Evolutionary conservation across 1,140 invertebrate species (phyloP).

Genomic region (Zaprionus nigranus): DNA sequence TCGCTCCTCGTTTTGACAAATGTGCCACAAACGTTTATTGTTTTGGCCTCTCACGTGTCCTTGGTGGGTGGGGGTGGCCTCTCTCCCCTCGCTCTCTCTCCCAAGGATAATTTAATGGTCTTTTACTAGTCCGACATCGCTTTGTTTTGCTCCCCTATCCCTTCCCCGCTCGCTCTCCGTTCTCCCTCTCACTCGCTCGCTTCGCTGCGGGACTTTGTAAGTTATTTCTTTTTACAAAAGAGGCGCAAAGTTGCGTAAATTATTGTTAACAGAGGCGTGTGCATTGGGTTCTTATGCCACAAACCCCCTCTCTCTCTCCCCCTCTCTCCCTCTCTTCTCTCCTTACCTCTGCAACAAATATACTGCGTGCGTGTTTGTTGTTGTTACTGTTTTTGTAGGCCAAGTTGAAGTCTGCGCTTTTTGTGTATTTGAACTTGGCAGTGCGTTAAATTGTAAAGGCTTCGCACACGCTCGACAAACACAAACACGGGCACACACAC

Average conservation of each 20-base stretch:
- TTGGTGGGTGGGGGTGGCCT: neutral
- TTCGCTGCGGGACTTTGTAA: conserved; percentile 63
- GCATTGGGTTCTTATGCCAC: conserved; percentile 38
- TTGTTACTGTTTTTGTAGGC: conserved; percentile 46
- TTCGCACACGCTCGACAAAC: conserved; percentile 40
- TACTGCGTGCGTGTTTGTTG: conserved; percentile 17
- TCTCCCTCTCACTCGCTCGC: neutral
- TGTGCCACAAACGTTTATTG: conserved; percentile 72
- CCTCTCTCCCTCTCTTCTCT: neutral
- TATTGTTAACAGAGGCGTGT: conserved; percentile 80
- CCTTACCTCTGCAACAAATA: neutral
- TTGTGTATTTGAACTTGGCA: conserved; percentile 82
- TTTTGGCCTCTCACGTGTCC: conserved; percentile 48
- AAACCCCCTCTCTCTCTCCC: neutral
- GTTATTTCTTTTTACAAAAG: conserved; percentile 80
- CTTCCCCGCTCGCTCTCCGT: neutral
- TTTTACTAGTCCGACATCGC: conserved; percentile 64
- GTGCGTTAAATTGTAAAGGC: conserved; percentile 82
- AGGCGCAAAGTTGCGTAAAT: conserved; percentile 82
- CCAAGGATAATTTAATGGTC: conserved; percentile 70
- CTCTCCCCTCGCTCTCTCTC: neutral
- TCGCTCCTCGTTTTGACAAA: conserved; percentile 68
- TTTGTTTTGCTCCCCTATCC: conserved; percentile 38
- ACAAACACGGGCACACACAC: conserved; percentile 27
- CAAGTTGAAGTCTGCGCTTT: conserved; percentile 57